phyloP scores from a whole-genome alignment of 1,140 invertebrate species.

The Holcopasites calliopsidis region DNA sequence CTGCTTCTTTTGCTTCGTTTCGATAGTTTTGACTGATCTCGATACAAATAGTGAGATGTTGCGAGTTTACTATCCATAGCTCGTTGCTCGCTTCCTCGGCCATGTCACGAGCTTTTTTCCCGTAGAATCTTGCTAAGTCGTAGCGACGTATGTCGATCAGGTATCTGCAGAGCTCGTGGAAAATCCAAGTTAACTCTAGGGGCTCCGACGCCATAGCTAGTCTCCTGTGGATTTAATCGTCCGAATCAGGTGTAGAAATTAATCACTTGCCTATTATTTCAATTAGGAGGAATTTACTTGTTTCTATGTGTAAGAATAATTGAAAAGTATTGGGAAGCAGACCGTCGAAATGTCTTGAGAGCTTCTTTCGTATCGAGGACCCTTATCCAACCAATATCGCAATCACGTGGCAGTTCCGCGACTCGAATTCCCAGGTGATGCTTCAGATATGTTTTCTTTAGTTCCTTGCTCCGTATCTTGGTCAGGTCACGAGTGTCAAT shows the following conservation, averaged over 20 bases:
- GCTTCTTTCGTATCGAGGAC: constrained; percentile 36
- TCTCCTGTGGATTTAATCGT: constrained; percentile 22
- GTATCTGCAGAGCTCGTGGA: constrained; percentile 69
- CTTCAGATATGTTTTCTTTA: constrained; percentile 55
- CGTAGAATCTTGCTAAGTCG: constrained; percentile 70
- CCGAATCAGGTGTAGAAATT: no score
- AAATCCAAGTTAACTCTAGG: constrained; percentile 69
- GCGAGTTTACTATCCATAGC: constrained; percentile 64
- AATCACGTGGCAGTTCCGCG: constrained; percentile 61
- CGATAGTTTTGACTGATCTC: constrained; percentile 69
- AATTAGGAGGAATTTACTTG: neutral
- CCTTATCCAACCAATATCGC: constrained; percentile 67
- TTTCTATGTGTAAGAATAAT: neutral
- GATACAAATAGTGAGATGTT: constrained; percentile 66
- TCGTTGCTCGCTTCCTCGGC: constrained; percentile 44
- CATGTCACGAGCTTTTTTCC: constrained; percentile 65
- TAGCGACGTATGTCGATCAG: constrained; percentile 61
- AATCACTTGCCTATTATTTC: neutral
- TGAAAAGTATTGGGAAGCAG: neutral
- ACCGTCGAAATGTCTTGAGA: constrained; percentile 57
- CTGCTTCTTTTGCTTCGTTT: constrained; percentile 69
- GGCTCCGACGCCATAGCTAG: constrained; percentile 65
- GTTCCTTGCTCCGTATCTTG: constrained; percentile 20
- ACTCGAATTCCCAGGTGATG: constrained; percentile 65
- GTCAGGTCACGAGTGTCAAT: constrained; percentile 67